These are phyloP conservation scores for Muschampia plurimacula DNA, from an alignment of 2,888 invertebrate species.

Conservation along the genomic window DNA sequence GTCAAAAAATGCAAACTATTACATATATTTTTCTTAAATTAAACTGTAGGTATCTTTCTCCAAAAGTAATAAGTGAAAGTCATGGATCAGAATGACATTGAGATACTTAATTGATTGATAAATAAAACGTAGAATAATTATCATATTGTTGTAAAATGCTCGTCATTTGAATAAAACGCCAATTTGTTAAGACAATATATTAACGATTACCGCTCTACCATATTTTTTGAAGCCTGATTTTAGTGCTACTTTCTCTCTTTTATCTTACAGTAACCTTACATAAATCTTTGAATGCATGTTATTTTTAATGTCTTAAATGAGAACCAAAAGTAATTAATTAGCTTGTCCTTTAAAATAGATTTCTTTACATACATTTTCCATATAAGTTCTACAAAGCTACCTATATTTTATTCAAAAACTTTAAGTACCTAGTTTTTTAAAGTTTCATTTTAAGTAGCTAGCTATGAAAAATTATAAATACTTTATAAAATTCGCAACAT, in stretches of 20 bases:
- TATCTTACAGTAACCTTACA: background rate
- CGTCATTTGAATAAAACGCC: conserved; percentile 7
- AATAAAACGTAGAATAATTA: conserved; percentile 44
- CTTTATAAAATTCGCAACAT: too few relatives aligned
- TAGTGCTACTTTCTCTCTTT: conserved; percentile 8
- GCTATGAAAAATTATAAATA: too few relatives aligned
- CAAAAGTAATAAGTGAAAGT: conserved; percentile 42
- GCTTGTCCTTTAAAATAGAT: background rate
- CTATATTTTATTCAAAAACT: too few relatives aligned
- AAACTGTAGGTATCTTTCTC: background rate
- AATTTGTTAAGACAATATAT: background rate
- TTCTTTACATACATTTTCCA: background rate
- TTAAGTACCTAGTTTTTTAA: too few relatives aligned
- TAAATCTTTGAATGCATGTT: background rate
- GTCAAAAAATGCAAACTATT: background rate
- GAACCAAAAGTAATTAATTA: background rate
- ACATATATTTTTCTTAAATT: too few relatives aligned
- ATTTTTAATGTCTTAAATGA: too few relatives aligned
- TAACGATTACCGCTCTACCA: background rate
- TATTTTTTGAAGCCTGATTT: background rate
- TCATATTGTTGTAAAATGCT: conserved; percentile 12
- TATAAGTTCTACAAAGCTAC: too few relatives aligned
- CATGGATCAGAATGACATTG: conserved; percentile 33
- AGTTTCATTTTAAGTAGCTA: background rate
- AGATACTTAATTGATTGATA: conserved; percentile 45